phyloP scores from a whole-genome alignment of 1,140 invertebrate species.

The Bombus sylvicola region DNA sequence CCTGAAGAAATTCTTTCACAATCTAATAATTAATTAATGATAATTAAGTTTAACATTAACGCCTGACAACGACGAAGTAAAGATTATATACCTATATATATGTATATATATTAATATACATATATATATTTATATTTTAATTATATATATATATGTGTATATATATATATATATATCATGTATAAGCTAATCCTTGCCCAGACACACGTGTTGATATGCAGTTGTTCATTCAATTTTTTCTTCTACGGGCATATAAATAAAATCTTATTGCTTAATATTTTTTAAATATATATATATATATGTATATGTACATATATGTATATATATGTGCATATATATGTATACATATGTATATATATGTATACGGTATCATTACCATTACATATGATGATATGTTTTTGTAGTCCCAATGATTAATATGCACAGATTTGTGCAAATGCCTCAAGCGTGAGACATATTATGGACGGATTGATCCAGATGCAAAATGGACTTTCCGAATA shows the following conservation, averaged over 20 bases:
- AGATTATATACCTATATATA: constrained; percentile 75
- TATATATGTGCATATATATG: constrained; percentile 66
- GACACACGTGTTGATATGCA: constrained; percentile 82
- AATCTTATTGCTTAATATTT: constrained; percentile 82
- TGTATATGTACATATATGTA: constrained; percentile 56
- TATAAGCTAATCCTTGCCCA: constrained; percentile 82
- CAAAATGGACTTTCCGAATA: constrained; percentile 74
- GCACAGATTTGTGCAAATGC: constrained; percentile 81
- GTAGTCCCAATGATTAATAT: constrained; percentile 84
- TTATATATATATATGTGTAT: constrained; percentile 27
- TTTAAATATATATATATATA: constrained; percentile 66
- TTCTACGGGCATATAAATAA: constrained; percentile 80
- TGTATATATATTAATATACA: constrained; percentile 65
- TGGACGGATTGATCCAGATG: constrained; percentile 83
- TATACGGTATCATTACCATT: constrained; percentile 70
- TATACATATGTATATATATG: constrained; percentile 49
- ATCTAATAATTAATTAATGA: constrained; percentile 79
- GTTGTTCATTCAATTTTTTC: constrained; percentile 67
- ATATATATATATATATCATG: constrained; percentile 65
- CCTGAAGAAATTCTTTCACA: constrained; percentile 81
- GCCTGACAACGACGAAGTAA: constrained; percentile 80
- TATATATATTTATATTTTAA: constrained; percentile 50
- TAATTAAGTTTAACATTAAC: constrained; percentile 82
- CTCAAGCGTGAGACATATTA: constrained; percentile 78
- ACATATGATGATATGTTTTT: constrained; percentile 83